phyloP scores from a whole-genome alignment of 2,113 vertebrate genomes.

The Clarias macrocephalus region DNA sequence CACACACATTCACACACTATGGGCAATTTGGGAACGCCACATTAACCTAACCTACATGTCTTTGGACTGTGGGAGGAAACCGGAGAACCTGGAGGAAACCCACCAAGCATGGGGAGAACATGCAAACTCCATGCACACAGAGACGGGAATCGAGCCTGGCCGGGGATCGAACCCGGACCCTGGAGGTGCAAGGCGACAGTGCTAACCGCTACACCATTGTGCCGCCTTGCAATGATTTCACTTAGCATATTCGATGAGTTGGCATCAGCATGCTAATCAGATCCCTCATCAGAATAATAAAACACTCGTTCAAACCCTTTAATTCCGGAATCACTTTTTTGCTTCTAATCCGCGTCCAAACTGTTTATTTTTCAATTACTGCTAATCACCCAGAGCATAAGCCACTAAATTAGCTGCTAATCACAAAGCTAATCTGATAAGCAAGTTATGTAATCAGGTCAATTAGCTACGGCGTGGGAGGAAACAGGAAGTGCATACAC shows the following conservation, averaged over 20 bases:
- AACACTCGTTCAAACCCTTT: background rate
- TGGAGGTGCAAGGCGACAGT: too few relatives aligned
- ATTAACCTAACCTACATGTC: too few relatives aligned
- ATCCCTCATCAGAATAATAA: background rate
- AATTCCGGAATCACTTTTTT: background rate
- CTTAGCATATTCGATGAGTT: background rate
- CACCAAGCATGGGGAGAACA: too few relatives aligned
- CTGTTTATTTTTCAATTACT: constrained; percentile 22
- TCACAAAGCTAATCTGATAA: constrained; percentile 9
- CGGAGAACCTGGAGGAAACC: too few relatives aligned
- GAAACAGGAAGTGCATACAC: background rate
- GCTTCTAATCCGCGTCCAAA: background rate
- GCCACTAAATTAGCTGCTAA: background rate
- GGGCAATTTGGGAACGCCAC: too few relatives aligned
- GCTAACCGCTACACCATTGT: too few relatives aligned
- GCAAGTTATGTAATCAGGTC: background rate
- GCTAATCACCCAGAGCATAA: background rate
- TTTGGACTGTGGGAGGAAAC: too few relatives aligned
- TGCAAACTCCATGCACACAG: too few relatives aligned
- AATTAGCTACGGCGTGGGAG: background rate
- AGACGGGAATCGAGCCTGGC: too few relatives aligned
- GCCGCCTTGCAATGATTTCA: background rate
- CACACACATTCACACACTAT: too few relatives aligned
- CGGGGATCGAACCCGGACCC: too few relatives aligned
- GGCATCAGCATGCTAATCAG: background rate